Percentiles rank a stretch among this genome's conserved stretches.
Conservation (phyloP, 2,797 vertebrate species). For the Geotrypetes seraphini region DNA sequence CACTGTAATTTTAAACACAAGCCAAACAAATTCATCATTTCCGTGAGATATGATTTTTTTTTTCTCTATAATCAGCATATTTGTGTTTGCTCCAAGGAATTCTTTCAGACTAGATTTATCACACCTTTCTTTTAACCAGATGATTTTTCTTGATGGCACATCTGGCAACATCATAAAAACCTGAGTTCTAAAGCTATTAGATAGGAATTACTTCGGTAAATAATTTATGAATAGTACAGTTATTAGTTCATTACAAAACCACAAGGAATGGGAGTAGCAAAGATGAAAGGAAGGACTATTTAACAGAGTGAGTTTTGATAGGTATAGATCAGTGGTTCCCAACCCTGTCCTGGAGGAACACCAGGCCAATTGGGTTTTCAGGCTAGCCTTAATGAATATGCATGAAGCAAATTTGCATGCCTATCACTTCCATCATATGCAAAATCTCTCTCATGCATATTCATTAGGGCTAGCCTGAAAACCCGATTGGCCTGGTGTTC, state of each 20-base stretch:
- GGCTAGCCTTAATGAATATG: too few species aligned
- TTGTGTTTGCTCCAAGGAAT: slow-evolving; percentile 30
- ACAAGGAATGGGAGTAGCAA: slow-evolving; percentile 28
- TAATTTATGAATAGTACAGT: slow-evolving; percentile 54
- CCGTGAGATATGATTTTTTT: slow-evolving; percentile 30
- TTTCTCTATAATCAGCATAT: slow-evolving; percentile 15
- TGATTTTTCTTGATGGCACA: slow-evolving; percentile 54
- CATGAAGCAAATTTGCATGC: too few species aligned
- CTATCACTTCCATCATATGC: too few species aligned
- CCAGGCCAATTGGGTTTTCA: too few species aligned
- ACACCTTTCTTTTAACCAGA: slow-evolving; percentile 47
- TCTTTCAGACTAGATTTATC: slow-evolving; percentile 40
- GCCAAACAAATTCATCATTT: slow-evolving; percentile 23
- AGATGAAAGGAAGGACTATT: too few species aligned
- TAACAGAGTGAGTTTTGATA: too few species aligned
- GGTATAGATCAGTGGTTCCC: too few species aligned
- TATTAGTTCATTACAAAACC: slow-evolving; percentile 33
- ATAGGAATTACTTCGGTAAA: slow-evolving; percentile 54
- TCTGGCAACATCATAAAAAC: slow-evolving; percentile 57
- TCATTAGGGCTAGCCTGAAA: too few species aligned
- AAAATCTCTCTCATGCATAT: too few species aligned
- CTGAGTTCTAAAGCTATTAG: slow-evolving; percentile 43
- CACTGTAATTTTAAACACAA: slow-evolving; percentile 21
- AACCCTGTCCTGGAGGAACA: too few species aligned
- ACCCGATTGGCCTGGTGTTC: too few species aligned